Evolutionary conservation across 2,797 vertebrate species (phyloP).

Genomic region (Poecilia gillii): DNA sequence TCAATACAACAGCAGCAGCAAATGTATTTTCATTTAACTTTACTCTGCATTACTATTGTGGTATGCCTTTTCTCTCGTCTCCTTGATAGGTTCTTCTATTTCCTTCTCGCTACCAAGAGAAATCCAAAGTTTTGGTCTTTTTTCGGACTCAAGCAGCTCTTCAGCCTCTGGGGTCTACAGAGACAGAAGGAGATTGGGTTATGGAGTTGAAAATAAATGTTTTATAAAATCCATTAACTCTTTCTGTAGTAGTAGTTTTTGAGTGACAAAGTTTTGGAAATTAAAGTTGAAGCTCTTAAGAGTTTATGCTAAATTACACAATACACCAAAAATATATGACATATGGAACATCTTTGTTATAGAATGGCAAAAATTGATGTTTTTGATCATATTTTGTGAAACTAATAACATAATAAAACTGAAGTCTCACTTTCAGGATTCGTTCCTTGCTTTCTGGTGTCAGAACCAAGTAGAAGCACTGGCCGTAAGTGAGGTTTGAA

Average conservation of each 20-base stretch:
- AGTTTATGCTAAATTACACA: not conserved
- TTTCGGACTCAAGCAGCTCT: slow-evolving; percentile 68
- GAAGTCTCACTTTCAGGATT: slow-evolving; percentile 82
- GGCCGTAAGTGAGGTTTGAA: slow-evolving; percentile 84
- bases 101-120: slow-evolving; percentile 91
- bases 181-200: slow-evolving; percentile 17
- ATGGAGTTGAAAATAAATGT: not conserved
- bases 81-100: slow-evolving; percentile 86
- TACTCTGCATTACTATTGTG: not conserved
- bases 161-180: slow-evolving; percentile 75
- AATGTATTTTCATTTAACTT: not conserved
- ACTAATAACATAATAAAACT: not conserved
- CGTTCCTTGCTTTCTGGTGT: slow-evolving; percentile 88
- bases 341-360: not conserved
- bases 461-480: slow-evolving; percentile 89
- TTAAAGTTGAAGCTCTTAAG: not conserved
- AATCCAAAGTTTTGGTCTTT: slow-evolving; percentile 82
- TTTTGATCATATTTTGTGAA: not conserved
- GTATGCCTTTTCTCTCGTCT: slow-evolving; percentile 80
- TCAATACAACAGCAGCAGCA: not conserved
- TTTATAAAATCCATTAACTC: not conserved
- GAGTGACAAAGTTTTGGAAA: not conserved
- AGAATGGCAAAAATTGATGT: not conserved
- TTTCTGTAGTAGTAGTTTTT: not conserved
- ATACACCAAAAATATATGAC: not conserved